These are phyloP conservation scores for Macrophya alboannulata DNA, from an alignment of 2,888 invertebrate genomes.

Conservation along the genomic window DNA sequence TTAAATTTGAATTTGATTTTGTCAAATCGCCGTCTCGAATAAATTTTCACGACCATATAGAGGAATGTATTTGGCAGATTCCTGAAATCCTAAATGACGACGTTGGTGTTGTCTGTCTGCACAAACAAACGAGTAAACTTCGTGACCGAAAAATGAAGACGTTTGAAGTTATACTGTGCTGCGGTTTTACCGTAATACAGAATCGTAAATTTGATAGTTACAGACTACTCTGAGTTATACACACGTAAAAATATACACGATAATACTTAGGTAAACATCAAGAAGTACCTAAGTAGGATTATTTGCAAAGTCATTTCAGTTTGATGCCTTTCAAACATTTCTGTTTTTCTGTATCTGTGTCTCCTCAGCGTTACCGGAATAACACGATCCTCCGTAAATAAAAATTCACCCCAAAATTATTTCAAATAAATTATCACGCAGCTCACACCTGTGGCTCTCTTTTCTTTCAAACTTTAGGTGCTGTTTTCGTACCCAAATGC, in stretches of 20 bases:
- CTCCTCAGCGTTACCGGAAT: not conserved
- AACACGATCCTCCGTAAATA: not conserved
- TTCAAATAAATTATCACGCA: not conserved
- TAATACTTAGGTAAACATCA: not conserved
- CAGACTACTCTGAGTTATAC: slow-evolving; percentile 3
- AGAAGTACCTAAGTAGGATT: not conserved
- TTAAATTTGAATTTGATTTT: too few relatives aligned
- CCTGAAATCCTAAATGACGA: slow-evolving; percentile 28
- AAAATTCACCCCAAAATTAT: not conserved
- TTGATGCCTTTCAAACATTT: not conserved
- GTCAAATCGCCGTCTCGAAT: not conserved
- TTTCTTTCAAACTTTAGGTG: not conserved
- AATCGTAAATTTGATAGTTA: slow-evolving; percentile 19
- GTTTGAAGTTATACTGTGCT: not conserved
- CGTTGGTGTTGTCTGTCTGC: not conserved
- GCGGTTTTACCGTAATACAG: slow-evolving; percentile 43
- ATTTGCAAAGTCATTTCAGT: not conserved
- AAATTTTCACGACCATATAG: not conserved
- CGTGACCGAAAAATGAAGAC: slow-evolving; percentile 15
- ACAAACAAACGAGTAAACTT: not conserved
- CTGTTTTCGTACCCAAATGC: not conserved
- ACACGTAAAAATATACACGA: not conserved
- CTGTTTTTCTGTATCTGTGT: not conserved
- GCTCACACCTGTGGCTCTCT: not conserved
- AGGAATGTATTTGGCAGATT: slow-evolving; percentile 22